Conservation (phyloP, 2,888 invertebrate species). For the Lathronympha strigana region DNA sequence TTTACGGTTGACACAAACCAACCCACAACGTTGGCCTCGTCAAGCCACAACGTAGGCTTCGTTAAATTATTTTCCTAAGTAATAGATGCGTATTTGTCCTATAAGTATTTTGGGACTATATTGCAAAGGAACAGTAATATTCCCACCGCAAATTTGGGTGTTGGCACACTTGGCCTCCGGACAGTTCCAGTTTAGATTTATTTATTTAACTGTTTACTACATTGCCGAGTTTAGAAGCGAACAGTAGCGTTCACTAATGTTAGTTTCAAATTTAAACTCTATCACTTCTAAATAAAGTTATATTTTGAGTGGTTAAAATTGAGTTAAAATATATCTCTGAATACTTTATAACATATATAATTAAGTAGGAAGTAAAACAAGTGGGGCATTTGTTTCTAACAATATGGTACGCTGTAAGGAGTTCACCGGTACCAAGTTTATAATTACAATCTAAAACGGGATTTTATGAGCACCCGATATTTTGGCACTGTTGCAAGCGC, state of each 20-base stretch:
- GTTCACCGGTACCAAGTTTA: neutral
- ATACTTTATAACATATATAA: conserved; percentile 10
- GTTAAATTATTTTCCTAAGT: too few relatives aligned
- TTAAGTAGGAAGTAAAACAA: conserved; percentile 16
- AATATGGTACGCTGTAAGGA: neutral
- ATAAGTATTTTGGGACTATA: too few relatives aligned
- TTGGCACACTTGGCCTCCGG: conserved; percentile 1
- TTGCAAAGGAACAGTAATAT: neutral
- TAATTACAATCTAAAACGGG: too few relatives aligned
- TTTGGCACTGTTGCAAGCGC: too few relatives aligned
- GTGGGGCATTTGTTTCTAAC: neutral
- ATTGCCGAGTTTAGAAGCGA: conserved; percentile 6
- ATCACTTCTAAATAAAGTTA: neutral
- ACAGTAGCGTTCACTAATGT: neutral
- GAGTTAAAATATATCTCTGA: conserved; percentile 20
- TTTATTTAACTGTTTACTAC: conserved; percentile 34
- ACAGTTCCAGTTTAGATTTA: conserved; percentile 29
- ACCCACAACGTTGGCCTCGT: too few relatives aligned
- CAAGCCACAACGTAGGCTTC: too few relatives aligned
- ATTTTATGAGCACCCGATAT: too few relatives aligned
- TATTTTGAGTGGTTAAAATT: neutral
- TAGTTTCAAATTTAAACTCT: conserved; percentile 2
- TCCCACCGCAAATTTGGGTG: neutral
- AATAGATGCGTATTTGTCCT: too few relatives aligned
- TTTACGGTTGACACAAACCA: too few relatives aligned